Base-by-base conservation (phyloP, 92 coral and sea anemone species). In the Micromussa lordhowensis region DNA sequence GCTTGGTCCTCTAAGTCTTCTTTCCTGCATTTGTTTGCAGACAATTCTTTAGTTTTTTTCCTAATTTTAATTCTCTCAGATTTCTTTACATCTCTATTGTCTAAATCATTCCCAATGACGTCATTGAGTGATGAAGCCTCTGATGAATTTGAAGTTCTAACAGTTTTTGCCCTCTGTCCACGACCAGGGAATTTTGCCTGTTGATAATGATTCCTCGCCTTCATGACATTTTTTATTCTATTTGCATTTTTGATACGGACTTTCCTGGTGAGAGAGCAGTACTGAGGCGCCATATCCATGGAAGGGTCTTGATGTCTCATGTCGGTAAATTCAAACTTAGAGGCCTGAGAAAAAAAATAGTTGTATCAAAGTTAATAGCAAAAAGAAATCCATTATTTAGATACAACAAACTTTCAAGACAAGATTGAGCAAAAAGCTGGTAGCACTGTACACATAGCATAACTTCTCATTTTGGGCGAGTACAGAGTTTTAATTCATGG, bases 201-300 rank as follows among this genome's bases (percentile, higher is more conserved):
- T 31, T 63, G 83, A 61, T 77, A 63, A 77, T 29, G 89, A 63
- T 59, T 40, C 30, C 49, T 66, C 0, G 40, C 57, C 24, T 77
- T 66, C 5, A 21, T 18, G 30, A n/a, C 83, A 77, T 86, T 77
- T 77, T 86, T 86, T 17, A 86, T 76, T 63, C 89, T 59, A 24
- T 77, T 76, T 12, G 68, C 83, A 66, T 77, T 86, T 58, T 86
- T 86, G n/a, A 77, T 66, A 30, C 83, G 82, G 29, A 79, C 75
- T 86, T 77, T 86, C 77, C 30, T 86, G 44, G 75, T 28, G 36
- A 61, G 21, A 63, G 82, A 55, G 9, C 17, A 55, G 15, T 57
- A 30, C 57, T 63, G 59, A n/a, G 26, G 72, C 17, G 61, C 74
- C 31, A 16, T 34, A 18, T 35, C 49, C 26, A 2, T 21, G 2